Base-by-base conservation (phyloP, 1,140 invertebrate species). In the Neodiprion pinetum region DNA sequence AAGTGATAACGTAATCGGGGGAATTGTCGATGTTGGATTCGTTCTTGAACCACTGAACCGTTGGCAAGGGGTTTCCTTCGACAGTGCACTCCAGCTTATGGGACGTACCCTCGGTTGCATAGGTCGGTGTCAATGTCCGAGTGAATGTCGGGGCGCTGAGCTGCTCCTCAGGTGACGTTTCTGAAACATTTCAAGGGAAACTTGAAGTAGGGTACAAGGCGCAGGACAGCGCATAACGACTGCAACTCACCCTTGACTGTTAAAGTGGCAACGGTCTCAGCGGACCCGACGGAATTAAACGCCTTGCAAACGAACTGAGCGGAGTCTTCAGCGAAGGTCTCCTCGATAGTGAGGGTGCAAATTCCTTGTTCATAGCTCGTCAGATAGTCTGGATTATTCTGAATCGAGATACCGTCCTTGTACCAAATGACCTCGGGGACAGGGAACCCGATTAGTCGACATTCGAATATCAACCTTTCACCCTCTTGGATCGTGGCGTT, bases 241-340 rank as follows among this genome's bases (percentile, higher is more conserved):
- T 23, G 14, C 8, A 14, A 72, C 49, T 74, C 82, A 91, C 93
- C 94, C 90, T 93, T 94, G 1, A 98, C 95, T 49, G 90, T 92
- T 11, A 98, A 87, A 47, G 89, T 91, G 12, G 94, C 95, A 70
- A 90, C 91, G 0, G 93, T 95, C 86, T 96, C 94, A 1, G 91
- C 91, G 48, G 87, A 85, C n/a, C 95, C 95, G 69, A 89, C 89
- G 11, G 86, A 85, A 85, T 96, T 96, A 7, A 85, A 90, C 28
- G 94, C 94, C 78, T 90, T 90, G 76, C 95, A 95, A 1, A 91
- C 94, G 81, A 96, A 97, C 53, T 88, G 90, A 0, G 94, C 95
- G 1, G 94, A 94, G 85, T 97, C 96, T 85, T 96, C 95, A 9
- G 93, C 91, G 79, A 96, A 95, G 1, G 93, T 94, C 86, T 96